Conservation (phyloP, 2,113 vertebrate species). For the Datnioides undecimradiatus region DNA sequence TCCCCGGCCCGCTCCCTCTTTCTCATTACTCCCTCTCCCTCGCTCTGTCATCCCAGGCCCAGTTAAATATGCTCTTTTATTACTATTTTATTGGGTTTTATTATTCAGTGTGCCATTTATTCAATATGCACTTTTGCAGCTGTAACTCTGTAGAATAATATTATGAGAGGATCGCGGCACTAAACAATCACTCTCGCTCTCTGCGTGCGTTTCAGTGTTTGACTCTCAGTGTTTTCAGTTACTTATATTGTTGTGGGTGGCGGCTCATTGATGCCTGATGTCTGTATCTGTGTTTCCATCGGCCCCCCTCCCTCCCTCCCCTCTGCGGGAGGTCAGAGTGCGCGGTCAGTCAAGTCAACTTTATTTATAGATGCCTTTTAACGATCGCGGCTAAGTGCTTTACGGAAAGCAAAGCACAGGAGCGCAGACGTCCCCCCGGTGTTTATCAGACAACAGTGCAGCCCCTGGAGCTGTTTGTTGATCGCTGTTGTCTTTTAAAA, state of each 20-base stretch:
- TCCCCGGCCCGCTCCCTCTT: not conserved
- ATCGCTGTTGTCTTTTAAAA: not conserved
- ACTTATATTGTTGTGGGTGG: not conserved
- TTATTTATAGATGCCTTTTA: constrained; percentile 61
- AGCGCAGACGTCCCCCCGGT: not conserved
- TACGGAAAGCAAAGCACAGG: not conserved
- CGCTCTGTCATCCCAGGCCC: not conserved
- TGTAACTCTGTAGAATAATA: constrained; percentile 23
- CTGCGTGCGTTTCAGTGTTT: not conserved
- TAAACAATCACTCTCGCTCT: constrained; percentile 15
- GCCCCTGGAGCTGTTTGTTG: not conserved
- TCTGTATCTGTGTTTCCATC: constrained; percentile 57
- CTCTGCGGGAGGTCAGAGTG: constrained; percentile 35
- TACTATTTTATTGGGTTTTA: constrained; percentile 50
- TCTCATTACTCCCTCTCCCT: constrained; percentile 7
- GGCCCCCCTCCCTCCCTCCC: not conserved
- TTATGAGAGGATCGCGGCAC: not conserved
- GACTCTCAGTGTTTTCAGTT: constrained; percentile 14
- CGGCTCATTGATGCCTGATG: constrained; percentile 52
- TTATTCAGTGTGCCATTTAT: constrained; percentile 41
- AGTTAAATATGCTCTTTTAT: constrained; percentile 60
- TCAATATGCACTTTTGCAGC: constrained; percentile 20
- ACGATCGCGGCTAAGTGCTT: constrained; percentile 53
- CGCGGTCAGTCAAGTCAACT: constrained; percentile 33
- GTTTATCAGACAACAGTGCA: not conserved